Evolutionary conservation across 2,797 vertebrate species (phyloP), one percentile per base, ranked within the genome.

Genomic region (Esox masquinongy): DNA sequence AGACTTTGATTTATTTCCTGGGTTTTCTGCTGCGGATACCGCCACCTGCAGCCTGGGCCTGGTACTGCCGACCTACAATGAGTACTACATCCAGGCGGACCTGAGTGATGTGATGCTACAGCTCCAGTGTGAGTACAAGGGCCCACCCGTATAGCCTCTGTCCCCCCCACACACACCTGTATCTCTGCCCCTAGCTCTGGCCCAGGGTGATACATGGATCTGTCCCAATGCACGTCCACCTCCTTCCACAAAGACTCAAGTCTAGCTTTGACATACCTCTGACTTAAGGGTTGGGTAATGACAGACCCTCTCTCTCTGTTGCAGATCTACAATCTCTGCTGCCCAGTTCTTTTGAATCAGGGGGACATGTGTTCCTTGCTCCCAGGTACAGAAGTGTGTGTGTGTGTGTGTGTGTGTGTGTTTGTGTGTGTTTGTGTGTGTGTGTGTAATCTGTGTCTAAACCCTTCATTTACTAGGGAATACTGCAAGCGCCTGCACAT

Each of bases 101-200:
- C 95, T 99, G 82, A 99, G 95, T 0, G 98, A 99, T 89, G 96
- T 98, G 93, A 99, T 99, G 91, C 94, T 99, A 74, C 98, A 99
- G 92, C 96, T 98, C 78, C 97, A 99, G 94, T 99, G 98, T 99
- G 94, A 98, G 98, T 98, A 94, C 81, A 87, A 75, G 51, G n/a
- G 53, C n/a, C 53, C 53, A 59, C 53, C 53, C 9, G 19, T 19
- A 22, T 5, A 59, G 53, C n/a, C 19, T 19, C 53, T 24, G n/a
- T 34, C 72, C 39, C 63, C 29, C 24, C 49, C n/a, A 39, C 6
- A 43, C 39, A 43, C 53, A 59, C 53, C n/a, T n/a, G n/a, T 5
- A 22, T 8, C n/a, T 19, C 53, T 15, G 14, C 29, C 24, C 49
- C 9, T 59, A 22, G n/a, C 53, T 59, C 53, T 22, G 53, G 53